Evolutionary conservation across 2,888 invertebrate genomes (phyloP), one percentile per base, ranked within the genome.

Genomic region (Drosophila colorata): DNA sequence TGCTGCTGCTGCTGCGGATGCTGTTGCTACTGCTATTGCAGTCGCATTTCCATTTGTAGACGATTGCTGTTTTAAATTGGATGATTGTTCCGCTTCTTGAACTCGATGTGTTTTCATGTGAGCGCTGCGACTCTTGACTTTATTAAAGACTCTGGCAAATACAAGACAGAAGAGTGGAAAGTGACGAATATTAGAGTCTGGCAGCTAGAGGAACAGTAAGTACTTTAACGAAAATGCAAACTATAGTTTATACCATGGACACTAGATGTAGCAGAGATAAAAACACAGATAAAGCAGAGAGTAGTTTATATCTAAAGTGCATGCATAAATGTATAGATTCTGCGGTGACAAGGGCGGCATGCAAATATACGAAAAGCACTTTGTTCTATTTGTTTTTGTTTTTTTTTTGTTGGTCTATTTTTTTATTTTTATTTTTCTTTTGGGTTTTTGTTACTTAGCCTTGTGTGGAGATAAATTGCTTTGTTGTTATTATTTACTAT

Each of bases 101-200:
- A 97, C 96, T 92, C 97, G 96, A 94, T 99, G 99, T 84, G 98
- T 98, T 94, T 99, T 99, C 99, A 99, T 99, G 94, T 99, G 99
- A 80, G 99, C 99, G 94, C 98, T 99, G 93, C 99, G 96, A 94
- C 98, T 99, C 94, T 98, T 98, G 92, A 98, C 97, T 95, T 98
- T 98, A 94, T 95, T 96, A 95, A 98, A 98, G 93, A 98, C 96
- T 95, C 98, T 98, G 95, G 87, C 94, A 83, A 38, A 23, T 16
- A 47, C 9, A 51, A 31, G 23, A 60, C 11, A 58, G 43, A 40
- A 49, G 25, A 49, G 11, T 31, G 13, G 38, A 25, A 56, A 35
- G 56, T 63, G 70, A 18, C 38, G 14, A 38, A 53, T 53, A 83
- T 86, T 58, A 71, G 63, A 59, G 64, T 11, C 31, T 31, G 46